Base-by-base conservation (phyloP, 1,140 invertebrate genomes). In the Micrasema minimum region DNA sequence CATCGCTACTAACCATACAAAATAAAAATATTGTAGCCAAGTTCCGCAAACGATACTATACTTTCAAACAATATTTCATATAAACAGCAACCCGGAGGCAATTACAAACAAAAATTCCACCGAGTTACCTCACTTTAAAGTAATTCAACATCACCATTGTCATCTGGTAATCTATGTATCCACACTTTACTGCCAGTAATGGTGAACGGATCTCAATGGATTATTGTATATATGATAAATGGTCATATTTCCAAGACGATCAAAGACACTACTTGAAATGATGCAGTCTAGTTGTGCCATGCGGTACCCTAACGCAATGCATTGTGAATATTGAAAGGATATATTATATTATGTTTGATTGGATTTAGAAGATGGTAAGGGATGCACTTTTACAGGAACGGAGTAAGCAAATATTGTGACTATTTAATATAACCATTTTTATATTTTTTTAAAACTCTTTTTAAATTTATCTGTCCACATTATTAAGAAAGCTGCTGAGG, bases 161-260 rank as follows among this genome's bases (percentile, higher is more conserved):
- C 51, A 14, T 55, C 51, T 35, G n/a, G n/a, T n/a, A n/a, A n/a
- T n/a, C n/a, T n/a, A n/a, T n/a, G n/a, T n/a, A n/a, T n/a, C n/a
- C n/a, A n/a, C n/a, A n/a, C n/a, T n/a, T n/a, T n/a, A n/a, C n/a
- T n/a, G n/a, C n/a, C n/a, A n/a, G n/a, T n/a, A n/a, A n/a, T n/a
- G n/a, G n/a, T n/a, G n/a, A n/a, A n/a, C 37, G 51, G 12, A 0
- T 55, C n/a, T 55, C 23, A 55, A 55, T 55, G 14, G 51, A 65
- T 50, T 53, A n/a, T n/a, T n/a, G n/a, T n/a, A n/a, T n/a, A n/a
- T n/a, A 65, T 64, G 69, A 71, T 71, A 71, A 71, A 71, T 71
- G 43, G 37, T 65, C 69, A 71, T 65, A 71, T 71, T n/a, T 64
- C 38, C 26, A 26, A 46, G 55, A 26, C 23, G 31, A 20, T 35